Evolutionary conservation across 2,113 vertebrate genomes (phyloP), one percentile per base, ranked within the genome.

Genomic region (Hippoglossus stenolepis): DNA sequence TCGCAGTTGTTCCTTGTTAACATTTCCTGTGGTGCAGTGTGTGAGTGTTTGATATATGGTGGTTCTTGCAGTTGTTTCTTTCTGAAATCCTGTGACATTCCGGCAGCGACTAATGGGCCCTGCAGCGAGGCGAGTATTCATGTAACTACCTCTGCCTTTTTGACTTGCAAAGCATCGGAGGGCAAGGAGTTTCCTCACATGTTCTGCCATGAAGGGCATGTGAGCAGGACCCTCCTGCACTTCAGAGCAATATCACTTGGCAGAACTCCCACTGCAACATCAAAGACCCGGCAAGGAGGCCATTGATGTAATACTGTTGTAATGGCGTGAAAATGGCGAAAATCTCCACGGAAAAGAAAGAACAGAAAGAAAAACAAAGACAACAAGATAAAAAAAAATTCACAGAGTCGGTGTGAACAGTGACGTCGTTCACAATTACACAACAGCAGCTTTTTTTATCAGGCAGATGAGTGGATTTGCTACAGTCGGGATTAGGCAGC

Each of bases 301-400:
- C 85, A 81, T 86, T 90, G 84, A 91, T 90, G 91, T 82, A 86
- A 90, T 75, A 53, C 49, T 85, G 86, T 83, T 90, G 81, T 84
- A 91, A 93, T 84, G 80, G 81, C 67, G 80, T 68, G 75, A 82
- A 89, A 85, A 85, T 75, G 12, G 38, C 24, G 28, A 74, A 64
- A 85, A 87, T 80, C 70, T 80, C 72, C 5, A 65, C 11, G 67
- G 72, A 78, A 76, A 68, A 69, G 56, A 28, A 51, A 53, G 17
- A 12, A 0, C 12, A 26, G 57, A 13, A 31, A 6, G 54, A 70
- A 67, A 75, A 72, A 63, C n/a, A 53, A 66, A 77, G 56, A 64
- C 18, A 53, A 64, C 49, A 43, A 61, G 47, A 76, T 13, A 59
- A 68, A 64, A 72, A 43, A 10, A 73, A 13, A 53, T 12, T 9